Evolutionary conservation across 2,888 invertebrate species (phyloP), one percentile per base, ranked within the genome.

Genomic region (Acrobasis repandana): DNA sequence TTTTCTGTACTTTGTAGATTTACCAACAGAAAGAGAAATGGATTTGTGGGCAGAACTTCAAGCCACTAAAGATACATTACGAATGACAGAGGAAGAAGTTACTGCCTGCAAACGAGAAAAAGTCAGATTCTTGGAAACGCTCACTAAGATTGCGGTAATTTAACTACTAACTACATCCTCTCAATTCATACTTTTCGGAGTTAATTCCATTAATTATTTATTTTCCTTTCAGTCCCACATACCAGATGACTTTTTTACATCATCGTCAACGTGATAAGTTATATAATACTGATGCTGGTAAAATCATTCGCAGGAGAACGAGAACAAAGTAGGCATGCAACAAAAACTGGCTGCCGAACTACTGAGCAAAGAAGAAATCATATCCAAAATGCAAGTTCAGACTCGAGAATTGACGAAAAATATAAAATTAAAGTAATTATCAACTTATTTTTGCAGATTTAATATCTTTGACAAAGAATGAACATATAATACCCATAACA

Each of bases 281-380:
- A 52, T 28, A 28, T 28, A 28, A 28, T 28, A 34, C 33, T 36
- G 33, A 47, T 38, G 33, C 2, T 20, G 36, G 9, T 56, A 16
- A 56, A 50, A 43, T n/a, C 56, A 20, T 52, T 11, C 56, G 33
- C 76, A 88, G 85, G 90, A 91, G 66, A 74, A 88, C 0, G 90
- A 92, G 18, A 86, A 87, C 68, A 89, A 90, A 74, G 78, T 86
- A 68, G 86, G 86, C 46, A 83, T 90, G 72, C 89, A 93, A 75
- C 91, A 92, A 68, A 92, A 91, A 73, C 66, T 93, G 67, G 89
- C 90, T 5, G 87, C 87, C 9, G 93, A 93, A 65, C 80, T 93
- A 36, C 66, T 90, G 9, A 86, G 79, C 65, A 93, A 92, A 67
- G 92, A 92, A 65, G 90, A 92, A 78, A 78, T 88, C 64, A 69